Percentiles rank a stretch among this genome's conserved stretches.
These are phyloP conservation scores for Tragopan temminckii DNA, from an alignment of 2,797 vertebrate species.

Conservation along the genomic window DNA sequence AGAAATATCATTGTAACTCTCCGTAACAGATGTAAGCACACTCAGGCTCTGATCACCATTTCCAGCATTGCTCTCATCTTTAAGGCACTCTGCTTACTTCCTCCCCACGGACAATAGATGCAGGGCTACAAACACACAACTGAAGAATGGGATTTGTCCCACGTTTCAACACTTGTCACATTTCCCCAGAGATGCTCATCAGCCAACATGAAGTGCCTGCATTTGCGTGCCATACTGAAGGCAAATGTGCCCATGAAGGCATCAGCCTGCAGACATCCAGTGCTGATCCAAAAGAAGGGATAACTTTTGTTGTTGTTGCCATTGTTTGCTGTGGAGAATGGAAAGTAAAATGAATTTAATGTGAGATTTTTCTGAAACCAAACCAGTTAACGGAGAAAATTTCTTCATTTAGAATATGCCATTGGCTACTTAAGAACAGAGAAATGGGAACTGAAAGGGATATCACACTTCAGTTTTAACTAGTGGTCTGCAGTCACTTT, in stretches of 20 bases:
- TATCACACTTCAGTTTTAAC: not conserved
- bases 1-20: slow-evolving; percentile 48
- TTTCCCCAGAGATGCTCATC: slow-evolving; percentile 11
- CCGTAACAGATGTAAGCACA: not conserved
- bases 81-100: not conserved
- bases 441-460: slow-evolving; percentile 12
- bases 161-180: not conserved
- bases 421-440: not conserved
- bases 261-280: not conserved
- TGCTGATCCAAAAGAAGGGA: not conserved
- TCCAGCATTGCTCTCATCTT: slow-evolving; percentile 47
- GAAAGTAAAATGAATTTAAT: not conserved
- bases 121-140: not conserved
- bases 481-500: not conserved
- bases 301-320: not conserved
- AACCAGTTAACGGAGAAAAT: not conserved
- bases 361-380: not conserved
- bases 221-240: not conserved
- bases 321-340: not conserved
- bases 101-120: not conserved
- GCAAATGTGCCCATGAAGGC: not conserved
- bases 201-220: not conserved
- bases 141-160: not conserved
- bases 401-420: not conserved
- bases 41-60: not conserved